Percentiles rank a stretch among this genome's conserved stretches.
phyloP scores from a whole-genome alignment of 2,797 vertebrate genomes.

The Bufotes viridis region DNA sequence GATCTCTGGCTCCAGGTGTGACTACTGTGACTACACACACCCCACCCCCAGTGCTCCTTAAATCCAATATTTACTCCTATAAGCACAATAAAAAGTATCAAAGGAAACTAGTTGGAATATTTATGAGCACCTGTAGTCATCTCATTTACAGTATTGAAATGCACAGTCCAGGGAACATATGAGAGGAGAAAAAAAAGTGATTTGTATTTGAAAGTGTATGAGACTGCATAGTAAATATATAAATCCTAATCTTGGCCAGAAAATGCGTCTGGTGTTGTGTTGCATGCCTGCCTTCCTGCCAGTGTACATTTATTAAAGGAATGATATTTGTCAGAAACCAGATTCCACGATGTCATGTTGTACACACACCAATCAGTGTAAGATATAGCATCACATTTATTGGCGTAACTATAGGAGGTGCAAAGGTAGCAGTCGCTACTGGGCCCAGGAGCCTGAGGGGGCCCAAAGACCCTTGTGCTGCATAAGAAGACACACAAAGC shows the following conservation, averaged over 20 bases:
- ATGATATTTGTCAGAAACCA: slow-evolving; percentile 42
- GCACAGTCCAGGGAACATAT: slow-evolving; percentile 61
- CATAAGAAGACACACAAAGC: no score
- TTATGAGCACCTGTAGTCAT: slow-evolving; percentile 73
- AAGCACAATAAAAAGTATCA: slow-evolving; percentile 16
- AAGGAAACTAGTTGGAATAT: slow-evolving; percentile 65
- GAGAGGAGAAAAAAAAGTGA: slow-evolving; percentile 71
- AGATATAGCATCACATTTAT: neutral
- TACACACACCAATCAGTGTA: slow-evolving; percentile 12
- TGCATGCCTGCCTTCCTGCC: slow-evolving; percentile 40
- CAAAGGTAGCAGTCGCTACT: no score
- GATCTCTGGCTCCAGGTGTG: no score
- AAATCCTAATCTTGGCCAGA: slow-evolving; percentile 66
- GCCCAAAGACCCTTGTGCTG: no score
- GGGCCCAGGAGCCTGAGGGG: no score
- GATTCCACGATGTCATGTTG: slow-evolving; percentile 39
- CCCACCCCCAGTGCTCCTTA: neutral
- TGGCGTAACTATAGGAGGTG: no score
- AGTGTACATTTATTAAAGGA: slow-evolving; percentile 36
- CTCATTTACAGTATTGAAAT: slow-evolving; percentile 66
- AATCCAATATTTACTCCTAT: neutral
- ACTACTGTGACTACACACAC: neutral
- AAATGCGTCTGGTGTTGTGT: slow-evolving; percentile 54
- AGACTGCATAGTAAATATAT: slow-evolving; percentile 65
- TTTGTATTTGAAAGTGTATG: slow-evolving; percentile 68